Evolutionary conservation across 2,797 vertebrate species (phyloP), one percentile per base, ranked within the genome.

Genomic region (Vespertilio murinus): DNA sequence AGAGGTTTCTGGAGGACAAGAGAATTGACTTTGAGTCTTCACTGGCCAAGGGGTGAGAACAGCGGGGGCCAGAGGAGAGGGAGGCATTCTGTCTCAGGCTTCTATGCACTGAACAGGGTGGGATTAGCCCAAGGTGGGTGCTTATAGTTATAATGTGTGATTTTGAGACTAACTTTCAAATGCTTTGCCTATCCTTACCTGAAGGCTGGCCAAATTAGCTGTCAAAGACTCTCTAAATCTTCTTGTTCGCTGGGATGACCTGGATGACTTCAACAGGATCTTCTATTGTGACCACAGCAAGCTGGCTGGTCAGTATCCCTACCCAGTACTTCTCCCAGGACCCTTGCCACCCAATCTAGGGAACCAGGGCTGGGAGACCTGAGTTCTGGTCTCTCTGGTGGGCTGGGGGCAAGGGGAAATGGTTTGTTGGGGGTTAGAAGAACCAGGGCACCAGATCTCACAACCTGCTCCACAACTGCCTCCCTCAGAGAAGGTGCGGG

Each of bases 1-100:
- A 88, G 5, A 98, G 98, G 52, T 99, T 98, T 91, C 98, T 98
- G 94, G 98, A 99, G 3, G 98, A 99, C 97, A 99, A 98, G 88
- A 97, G 90, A 79, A 96, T 98, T 25, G 98, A 99, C 94, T 99
- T 98, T 88, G 98, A 98, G 87, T 85, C 97, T 74, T 98, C 98
- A 0, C 94, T 98, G 88, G 96, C 98, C 0, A 97, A 97, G 23
- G 98, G 98, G 98, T 99, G 90, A 96, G 98, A 97, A 40, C 42
- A 64, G 38, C 20, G 23, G 6, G 13, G 22, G 1, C 2, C 4
- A 54, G 25, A 17, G 11, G n/a, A 35, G 28, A 45, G 67, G 64
- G 61, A 42, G 42, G 20, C 9, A 23, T 40, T 11, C 28, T 25
- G 52, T n/a, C 61, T 16, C 16, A 3, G 23, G 23, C 9, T 84